Percentiles rank a stretch among this genome's conserved stretches.
phyloP scores from a whole-genome alignment of 2,113 vertebrate genomes.

The Noctilio leporinus region DNA sequence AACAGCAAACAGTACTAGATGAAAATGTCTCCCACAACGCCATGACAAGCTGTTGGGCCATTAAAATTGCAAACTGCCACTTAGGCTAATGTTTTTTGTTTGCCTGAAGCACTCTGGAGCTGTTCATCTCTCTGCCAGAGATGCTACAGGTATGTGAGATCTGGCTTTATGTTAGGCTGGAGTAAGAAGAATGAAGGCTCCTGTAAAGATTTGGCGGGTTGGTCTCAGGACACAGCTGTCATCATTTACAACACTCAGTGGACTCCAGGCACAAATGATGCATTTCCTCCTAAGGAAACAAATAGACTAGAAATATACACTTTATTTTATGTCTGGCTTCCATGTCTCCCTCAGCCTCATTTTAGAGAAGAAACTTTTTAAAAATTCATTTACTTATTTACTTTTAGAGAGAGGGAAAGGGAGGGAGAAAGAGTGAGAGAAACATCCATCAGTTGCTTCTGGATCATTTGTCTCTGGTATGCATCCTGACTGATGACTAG shows the following conservation, averaged over 20 bases:
- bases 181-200: neutral
- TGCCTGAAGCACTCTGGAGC: neutral
- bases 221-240: conserved; percentile 9
- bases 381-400: too few species aligned
- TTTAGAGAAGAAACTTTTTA: neutral
- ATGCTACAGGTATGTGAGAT: neutral
- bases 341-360: neutral
- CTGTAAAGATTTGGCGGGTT: neutral
- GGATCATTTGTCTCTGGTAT: too few species aligned
- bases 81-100: neutral
- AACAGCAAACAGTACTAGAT: neutral
- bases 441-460: too few species aligned
- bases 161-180: neutral
- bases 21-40: neutral
- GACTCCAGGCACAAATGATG: neutral
- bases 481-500: too few species aligned
- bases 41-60: neutral
- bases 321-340: neutral
- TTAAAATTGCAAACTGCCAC: conserved; percentile 16
- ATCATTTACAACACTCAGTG: neutral
- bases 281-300: neutral
- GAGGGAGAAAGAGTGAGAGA: too few species aligned
- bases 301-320: neutral
- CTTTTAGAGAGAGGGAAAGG: too few species aligned
- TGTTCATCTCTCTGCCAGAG: conserved; percentile 1